Evolutionary conservation across 2,113 vertebrate species (phyloP).

Genomic region (Formicarius rufipectus): DNA sequence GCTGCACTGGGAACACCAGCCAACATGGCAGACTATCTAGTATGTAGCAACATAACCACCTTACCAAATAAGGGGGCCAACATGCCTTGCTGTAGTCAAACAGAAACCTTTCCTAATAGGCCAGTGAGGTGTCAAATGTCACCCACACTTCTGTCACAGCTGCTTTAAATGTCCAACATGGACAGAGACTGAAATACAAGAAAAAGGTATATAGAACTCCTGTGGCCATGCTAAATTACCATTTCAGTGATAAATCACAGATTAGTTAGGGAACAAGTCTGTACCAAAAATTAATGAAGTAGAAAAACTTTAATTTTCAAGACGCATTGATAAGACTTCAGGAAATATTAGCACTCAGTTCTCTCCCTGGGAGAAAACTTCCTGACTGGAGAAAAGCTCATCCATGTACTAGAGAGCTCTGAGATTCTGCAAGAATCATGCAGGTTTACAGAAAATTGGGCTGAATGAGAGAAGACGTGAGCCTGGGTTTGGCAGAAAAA

Average conservation of each 20-base stretch:
- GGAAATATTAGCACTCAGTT: not conserved
- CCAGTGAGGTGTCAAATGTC: not conserved
- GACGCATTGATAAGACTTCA: not conserved
- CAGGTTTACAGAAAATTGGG: not conserved
- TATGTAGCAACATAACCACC: not conserved
- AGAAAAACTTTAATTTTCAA: not conserved
- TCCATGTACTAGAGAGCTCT: not conserved
- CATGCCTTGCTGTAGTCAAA: not conserved
- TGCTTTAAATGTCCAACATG: not conserved
- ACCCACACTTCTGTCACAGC: not conserved
- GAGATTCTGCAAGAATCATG: not conserved
- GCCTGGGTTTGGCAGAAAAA: not conserved
- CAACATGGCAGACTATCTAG: not conserved
- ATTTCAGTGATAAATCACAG: not conserved
- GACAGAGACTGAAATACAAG: not conserved
- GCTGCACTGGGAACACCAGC: not conserved
- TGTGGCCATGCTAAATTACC: not conserved
- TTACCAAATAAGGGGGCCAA: not conserved
- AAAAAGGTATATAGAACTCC: not conserved
- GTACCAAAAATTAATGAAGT: not conserved
- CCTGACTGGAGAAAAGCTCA: not conserved
- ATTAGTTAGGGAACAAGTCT: not conserved
- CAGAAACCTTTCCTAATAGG: not conserved
- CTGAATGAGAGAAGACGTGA: not conserved
- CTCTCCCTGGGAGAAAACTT: not conserved